Percentiles rank a stretch among this genome's conserved stretches.
These are phyloP conservation scores for Drosophila arizonae DNA, from an alignment of 1,140 invertebrate species.

Conservation along the genomic window DNA sequence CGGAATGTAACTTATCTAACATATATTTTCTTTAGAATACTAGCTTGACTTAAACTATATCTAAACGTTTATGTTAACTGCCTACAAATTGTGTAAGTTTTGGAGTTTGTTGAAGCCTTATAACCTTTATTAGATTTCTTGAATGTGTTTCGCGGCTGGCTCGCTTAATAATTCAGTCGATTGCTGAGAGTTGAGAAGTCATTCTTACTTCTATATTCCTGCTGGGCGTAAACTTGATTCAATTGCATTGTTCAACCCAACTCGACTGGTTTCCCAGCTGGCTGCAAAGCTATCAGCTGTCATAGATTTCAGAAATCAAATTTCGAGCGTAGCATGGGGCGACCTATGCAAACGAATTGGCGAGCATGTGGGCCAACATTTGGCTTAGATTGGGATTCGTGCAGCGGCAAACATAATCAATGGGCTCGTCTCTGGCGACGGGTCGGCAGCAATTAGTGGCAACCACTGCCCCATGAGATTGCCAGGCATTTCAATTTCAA, in stretches of 20 bases:
- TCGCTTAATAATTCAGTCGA: too few species aligned
- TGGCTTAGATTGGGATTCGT: conserved; percentile 9
- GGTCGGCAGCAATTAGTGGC: conserved; percentile 48
- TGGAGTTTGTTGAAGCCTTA: too few species aligned
- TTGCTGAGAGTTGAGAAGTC: not conserved
- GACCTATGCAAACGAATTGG: conserved; percentile 23
- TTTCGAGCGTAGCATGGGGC: not conserved
- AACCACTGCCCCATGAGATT: conserved; percentile 3
- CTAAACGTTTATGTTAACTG: not conserved
- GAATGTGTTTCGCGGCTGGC: not conserved
- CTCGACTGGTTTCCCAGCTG: not conserved
- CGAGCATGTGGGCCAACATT: not conserved
- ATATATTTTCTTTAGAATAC: too few species aligned
- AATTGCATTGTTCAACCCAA: not conserved
- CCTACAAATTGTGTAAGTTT: not conserved
- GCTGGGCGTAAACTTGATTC: not conserved
- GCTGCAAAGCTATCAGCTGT: conserved; percentile 1
- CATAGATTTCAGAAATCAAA: conserved; percentile 6
- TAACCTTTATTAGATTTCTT: not conserved
- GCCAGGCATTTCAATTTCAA: conserved; percentile 41
- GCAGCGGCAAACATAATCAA: conserved; percentile 29
- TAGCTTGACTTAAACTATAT: too few species aligned
- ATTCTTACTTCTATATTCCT: not conserved
- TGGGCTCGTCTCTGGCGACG: conserved; percentile 28
- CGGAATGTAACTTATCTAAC: too few species aligned